These are phyloP conservation scores for Rhadina sibilatrix DNA, from an alignment of 2,113 vertebrate species.

Conservation along the genomic window DNA sequence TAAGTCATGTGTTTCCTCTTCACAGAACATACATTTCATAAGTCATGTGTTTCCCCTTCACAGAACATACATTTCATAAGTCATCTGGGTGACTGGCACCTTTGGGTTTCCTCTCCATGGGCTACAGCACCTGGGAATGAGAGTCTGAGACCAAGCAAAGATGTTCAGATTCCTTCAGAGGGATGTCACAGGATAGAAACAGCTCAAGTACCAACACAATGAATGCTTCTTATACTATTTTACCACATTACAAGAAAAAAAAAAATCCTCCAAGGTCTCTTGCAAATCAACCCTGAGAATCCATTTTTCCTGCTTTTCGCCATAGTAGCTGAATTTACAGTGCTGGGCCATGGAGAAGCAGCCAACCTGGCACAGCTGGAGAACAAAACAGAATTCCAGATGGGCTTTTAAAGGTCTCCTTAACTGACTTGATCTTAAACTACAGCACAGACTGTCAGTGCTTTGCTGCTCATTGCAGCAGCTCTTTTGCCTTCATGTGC, in stretches of 20 bases:
- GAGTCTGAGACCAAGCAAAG: not conserved
- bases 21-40: no score
- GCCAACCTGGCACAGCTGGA: not conserved
- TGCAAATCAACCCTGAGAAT: not conserved
- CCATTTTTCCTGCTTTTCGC: not conserved
- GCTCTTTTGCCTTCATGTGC: not conserved
- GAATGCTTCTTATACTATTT: not conserved
- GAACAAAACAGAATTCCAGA: not conserved
- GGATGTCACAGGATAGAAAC: not conserved
- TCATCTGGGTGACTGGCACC: not conserved
- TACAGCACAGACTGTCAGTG: not conserved
- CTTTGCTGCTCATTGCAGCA: not conserved
- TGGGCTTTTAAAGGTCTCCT: not conserved
- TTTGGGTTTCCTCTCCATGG: not conserved
- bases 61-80: not conserved
- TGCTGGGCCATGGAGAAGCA: fast-evolving
- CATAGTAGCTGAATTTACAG: not conserved
- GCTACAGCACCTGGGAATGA: not conserved
- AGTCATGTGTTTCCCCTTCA: not conserved
- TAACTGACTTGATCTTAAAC: not conserved
- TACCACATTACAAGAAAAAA: not conserved
- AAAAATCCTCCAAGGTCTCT: not conserved
- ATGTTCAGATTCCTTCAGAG: not conserved
- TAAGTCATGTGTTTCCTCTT: not conserved
- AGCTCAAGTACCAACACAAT: not conserved